phyloP scores from a whole-genome alignment of 2,888 invertebrate genomes.

The Leucoma salicis region DNA sequence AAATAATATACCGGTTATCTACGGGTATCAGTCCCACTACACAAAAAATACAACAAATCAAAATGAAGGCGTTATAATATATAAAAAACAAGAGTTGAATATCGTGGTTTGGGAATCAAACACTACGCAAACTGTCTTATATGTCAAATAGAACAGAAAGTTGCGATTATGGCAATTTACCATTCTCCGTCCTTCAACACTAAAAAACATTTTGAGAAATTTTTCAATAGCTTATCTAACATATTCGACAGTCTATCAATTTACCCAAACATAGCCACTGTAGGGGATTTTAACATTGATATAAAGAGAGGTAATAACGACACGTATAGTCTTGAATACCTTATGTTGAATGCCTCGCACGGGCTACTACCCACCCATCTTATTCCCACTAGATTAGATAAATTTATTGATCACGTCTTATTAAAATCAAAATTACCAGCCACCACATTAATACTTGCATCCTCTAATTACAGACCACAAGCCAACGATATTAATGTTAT shows the following conservation, averaged over 20 bases:
- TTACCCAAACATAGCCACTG: neutral
- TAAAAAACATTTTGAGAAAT: neutral
- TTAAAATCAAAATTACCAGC: too few relatives aligned
- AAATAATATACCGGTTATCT: neutral
- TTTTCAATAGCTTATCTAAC: neutral
- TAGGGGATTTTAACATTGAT: neutral
- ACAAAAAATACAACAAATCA: neutral
- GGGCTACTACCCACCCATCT: neutral
- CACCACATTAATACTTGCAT: too few relatives aligned
- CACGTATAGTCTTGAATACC: neutral
- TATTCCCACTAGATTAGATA: neutral
- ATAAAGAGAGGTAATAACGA: neutral
- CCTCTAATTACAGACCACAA: too few relatives aligned
- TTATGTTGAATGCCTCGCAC: neutral
- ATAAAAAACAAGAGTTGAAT: neutral
- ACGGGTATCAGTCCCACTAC: neutral
- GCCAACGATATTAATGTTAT: too few relatives aligned
- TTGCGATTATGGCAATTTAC: neutral
- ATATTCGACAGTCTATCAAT: neutral
- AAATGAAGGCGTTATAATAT: neutral
- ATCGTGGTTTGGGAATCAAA: neutral
- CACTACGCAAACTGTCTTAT: neutral
- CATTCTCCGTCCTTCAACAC: neutral
- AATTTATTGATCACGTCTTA: too few relatives aligned
- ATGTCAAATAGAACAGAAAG: neutral